These are phyloP conservation scores for Limnephilus lunatus DNA, from an alignment of 2,888 invertebrate genomes.

Conservation along the genomic window DNA sequence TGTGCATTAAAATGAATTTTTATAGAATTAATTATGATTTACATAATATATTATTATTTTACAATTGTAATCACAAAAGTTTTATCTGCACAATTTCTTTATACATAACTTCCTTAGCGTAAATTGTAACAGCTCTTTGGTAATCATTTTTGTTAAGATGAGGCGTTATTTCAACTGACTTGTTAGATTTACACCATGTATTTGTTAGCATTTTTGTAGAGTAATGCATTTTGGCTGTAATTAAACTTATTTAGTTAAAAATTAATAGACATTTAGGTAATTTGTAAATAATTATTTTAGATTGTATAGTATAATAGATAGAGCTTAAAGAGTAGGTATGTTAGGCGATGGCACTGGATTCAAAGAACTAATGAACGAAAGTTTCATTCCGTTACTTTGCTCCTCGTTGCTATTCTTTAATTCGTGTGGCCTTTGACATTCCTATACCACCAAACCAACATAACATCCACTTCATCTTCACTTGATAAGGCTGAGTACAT, in stretches of 20 bases:
- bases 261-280: constrained; percentile 21
- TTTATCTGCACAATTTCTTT: constrained; percentile 15
- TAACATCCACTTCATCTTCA: constrained; percentile 53
- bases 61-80: constrained; percentile 25
- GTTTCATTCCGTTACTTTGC: constrained; percentile 2
- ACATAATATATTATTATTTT: constrained; percentile 15
- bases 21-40: background rate
- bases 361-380: constrained; percentile 21
- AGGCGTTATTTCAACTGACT: background rate
- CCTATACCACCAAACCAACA: constrained; percentile 63
- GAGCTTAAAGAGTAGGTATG: constrained; percentile 33
- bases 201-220: constrained; percentile 57
- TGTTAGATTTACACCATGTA: constrained; percentile 26
- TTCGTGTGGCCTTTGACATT: constrained; percentile 65
- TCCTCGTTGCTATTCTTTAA: constrained; percentile 59
- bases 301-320: constrained; percentile 5
- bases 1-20: constrained; percentile 22
- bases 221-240: constrained; percentile 61
- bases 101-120: background rate
- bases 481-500: constrained; percentile 65
- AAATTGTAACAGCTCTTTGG: background rate
- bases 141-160: background rate
- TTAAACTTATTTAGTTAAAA: constrained; percentile 54
- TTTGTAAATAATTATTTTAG: constrained; percentile 43
- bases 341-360: constrained; percentile 31